phyloP scores from a whole-genome alignment of 2,888 invertebrate genomes.

The Pseudolycoriella hygida region DNA sequence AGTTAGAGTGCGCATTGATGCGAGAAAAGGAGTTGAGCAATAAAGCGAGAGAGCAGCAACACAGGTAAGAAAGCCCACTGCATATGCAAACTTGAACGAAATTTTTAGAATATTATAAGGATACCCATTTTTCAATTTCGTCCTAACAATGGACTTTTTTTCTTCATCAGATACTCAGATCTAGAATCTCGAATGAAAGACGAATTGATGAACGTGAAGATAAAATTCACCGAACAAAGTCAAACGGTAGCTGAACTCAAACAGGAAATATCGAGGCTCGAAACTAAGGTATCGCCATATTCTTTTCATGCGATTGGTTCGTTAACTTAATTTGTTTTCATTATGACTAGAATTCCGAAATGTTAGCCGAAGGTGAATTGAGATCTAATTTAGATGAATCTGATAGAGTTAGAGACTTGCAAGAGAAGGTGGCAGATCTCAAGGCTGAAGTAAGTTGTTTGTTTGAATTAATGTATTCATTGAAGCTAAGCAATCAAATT shows the following conservation, averaged over 20 bases:
- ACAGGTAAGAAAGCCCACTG: conserved; percentile 47
- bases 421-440: conserved; percentile 81
- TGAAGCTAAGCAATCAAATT: too few relatives aligned
- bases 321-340: conserved; percentile 3
- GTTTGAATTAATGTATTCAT: too few relatives aligned
- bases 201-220: conserved; percentile 82
- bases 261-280: conserved; percentile 83
- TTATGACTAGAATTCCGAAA: conserved; percentile 69
- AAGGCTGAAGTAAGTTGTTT: conserved; percentile 68
- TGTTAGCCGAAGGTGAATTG: conserved; percentile 82
- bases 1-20: conserved; percentile 53
- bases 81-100: neutral
- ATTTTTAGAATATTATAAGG: neutral
- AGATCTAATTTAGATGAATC: conserved; percentile 71
- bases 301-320: neutral
- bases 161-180: conserved; percentile 24
- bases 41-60: conserved; percentile 66
- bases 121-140: too few relatives aligned
- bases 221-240: conserved; percentile 86
- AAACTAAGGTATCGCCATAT: conserved; percentile 83
- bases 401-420: conserved; percentile 73
- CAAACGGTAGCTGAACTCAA: conserved; percentile 86
- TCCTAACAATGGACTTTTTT: too few relatives aligned
- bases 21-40: conserved; percentile 59
- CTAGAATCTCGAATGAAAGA: conserved; percentile 47